A percentile compares a stretch with the other conserved stretches of the same genome.
These are phyloP conservation scores for Pseudachorutes palmiensis DNA, from an alignment of 1,140 invertebrate species.

Conservation along the genomic window DNA sequence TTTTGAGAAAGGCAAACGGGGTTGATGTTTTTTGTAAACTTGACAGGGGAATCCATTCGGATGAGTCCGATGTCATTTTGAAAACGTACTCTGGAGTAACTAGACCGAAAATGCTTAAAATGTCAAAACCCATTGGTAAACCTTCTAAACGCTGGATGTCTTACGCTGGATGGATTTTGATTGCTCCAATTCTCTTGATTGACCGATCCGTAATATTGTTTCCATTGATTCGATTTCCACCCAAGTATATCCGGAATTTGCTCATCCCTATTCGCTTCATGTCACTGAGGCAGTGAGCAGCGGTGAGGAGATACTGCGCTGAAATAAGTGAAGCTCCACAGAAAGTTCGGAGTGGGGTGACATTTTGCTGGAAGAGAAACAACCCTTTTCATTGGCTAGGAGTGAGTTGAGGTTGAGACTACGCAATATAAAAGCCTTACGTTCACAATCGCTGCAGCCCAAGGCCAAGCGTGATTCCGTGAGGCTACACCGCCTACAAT, in stretches of 20 bases:
- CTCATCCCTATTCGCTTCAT: slow-evolving; percentile 39
- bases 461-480: slow-evolving; percentile 27
- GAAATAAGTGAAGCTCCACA: slow-evolving; percentile 11
- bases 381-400: too few relatives aligned
- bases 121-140: too few relatives aligned
- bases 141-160: neutral
- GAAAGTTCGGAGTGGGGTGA: neutral
- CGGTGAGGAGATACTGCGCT: slow-evolving; percentile 22
- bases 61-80: slow-evolving; percentile 79
- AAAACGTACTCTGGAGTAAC: slow-evolving; percentile 2
- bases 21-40: slow-evolving; percentile 65
- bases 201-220: slow-evolving; percentile 1
- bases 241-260: neutral
- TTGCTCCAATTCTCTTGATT: neutral
- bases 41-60: slow-evolving; percentile 63
- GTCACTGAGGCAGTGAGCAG: slow-evolving; percentile 28
- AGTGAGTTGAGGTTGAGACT: too few relatives aligned
- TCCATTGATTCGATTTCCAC: slow-evolving; percentile 8
- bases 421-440: too few relatives aligned
- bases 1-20: slow-evolving; percentile 66
- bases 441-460: slow-evolving; percentile 25
- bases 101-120: neutral
- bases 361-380: slow-evolving; percentile 7
- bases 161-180: slow-evolving; percentile 10
- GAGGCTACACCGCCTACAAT: slow-evolving; percentile 14